Base-by-base conservation (phyloP, 2,888 invertebrate species). In the Allygus modestus region DNA sequence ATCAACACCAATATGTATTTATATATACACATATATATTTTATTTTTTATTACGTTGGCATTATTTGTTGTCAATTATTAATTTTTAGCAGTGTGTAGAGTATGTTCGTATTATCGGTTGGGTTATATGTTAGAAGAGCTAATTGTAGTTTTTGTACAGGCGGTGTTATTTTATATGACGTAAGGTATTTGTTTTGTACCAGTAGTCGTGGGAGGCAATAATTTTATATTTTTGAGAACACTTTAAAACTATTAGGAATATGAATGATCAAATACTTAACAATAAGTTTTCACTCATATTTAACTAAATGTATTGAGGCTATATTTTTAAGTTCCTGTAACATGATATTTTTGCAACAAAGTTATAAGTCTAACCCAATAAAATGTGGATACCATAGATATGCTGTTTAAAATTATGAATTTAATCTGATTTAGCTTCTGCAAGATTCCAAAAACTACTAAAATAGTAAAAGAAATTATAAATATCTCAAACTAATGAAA, bases 31-130 rank as follows among this genome's bases (percentile, higher is more conserved):
- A 73, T 5, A 73, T 37, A 31, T n/a, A 15, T 31, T 4, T 73
- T 31, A 17, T 65, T 28, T 73, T 73, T 73, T 73, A 31, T 73
- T 73, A 41, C 5, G 37, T 73, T 73, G 20, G 41, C 73, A 41
- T 20, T 73, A 37, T 73, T 1, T 73, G 73, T 73, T 73, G 73
- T 73, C 73, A 73, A 73, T 73, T 73, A 73, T n/a, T 73, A 73
- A 73, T 73, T 73, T 73, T 20, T 73, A 73, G 41, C 41, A 9
- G 11, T 41, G 20, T 73, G 28, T 73, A 41, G n/a, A 43, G 41
- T 73, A 43, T 20, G 31, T 26, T 17, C 12, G 65, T 65, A 17
- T 65, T 65, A 15, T 54, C 4, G 20, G 65, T 65, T 65, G 28
- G 65, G 65, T 65, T 65, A 28, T 65, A 31, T 65, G 65, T 65